Conservation (phyloP, 2,888 invertebrate species). For the Drosophila austrosaltans region DNA sequence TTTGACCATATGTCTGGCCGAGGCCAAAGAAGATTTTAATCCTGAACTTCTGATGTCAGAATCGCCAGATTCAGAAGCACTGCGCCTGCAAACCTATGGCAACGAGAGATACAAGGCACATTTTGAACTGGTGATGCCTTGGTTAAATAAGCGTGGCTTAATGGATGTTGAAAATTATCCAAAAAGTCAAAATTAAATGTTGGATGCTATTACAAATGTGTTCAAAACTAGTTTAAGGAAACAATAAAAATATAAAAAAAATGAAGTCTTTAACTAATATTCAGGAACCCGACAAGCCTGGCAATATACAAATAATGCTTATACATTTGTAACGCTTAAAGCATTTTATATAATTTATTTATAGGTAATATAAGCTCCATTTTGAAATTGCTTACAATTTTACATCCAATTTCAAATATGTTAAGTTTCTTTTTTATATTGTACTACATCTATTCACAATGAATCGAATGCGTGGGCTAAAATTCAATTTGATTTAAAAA, state of each 20-base stretch:
- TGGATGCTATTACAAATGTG: too few species aligned
- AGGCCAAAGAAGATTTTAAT: conserved; percentile 58
- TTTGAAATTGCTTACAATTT: too few species aligned
- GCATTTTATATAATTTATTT: too few species aligned
- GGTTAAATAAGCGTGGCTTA: conserved; percentile 71
- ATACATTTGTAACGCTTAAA: too few species aligned
- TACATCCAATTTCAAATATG: background rate
- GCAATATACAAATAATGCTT: too few species aligned
- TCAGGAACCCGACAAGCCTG: too few species aligned
- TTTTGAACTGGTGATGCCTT: conserved; percentile 68
- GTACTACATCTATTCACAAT: background rate
- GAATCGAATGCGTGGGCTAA: background rate
- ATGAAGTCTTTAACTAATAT: too few species aligned
- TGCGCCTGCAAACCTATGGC: conserved; percentile 50
- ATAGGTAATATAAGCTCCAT: too few species aligned
- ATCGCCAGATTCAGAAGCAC: conserved; percentile 22
- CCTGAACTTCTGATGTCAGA: conserved; percentile 47
- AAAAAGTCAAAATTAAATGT: background rate
- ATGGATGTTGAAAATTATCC: conserved; percentile 44
- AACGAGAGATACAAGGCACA: conserved; percentile 70
- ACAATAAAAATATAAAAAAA: too few species aligned
- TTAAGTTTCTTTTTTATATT: background rate
- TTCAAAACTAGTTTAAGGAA: too few species aligned
- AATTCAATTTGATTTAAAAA: background rate
- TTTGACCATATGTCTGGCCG: conserved; percentile 53